A percentile compares a stretch with the other conserved stretches of the same genome.
Conservation (phyloP, 2,797 vertebrate genomes). For the Amniataba percoides region DNA sequence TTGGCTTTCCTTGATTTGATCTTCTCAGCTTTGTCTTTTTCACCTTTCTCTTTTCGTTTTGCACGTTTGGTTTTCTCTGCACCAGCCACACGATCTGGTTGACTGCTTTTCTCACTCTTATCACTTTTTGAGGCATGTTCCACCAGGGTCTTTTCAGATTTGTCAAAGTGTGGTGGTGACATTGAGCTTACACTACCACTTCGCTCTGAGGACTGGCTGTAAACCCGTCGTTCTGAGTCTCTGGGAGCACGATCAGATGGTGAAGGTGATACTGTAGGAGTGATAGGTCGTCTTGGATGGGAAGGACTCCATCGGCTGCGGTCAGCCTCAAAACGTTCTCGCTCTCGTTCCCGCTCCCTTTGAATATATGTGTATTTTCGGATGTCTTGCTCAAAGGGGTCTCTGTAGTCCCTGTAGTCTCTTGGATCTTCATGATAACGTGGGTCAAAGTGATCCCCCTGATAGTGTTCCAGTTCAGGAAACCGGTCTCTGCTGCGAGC, state of each 20-base stretch:
- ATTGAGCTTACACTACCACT: slow-evolving; percentile 97
- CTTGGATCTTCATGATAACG: slow-evolving; percentile 96
- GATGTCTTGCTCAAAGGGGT: slow-evolving; percentile 98
- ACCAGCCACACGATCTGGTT: slow-evolving; percentile 84
- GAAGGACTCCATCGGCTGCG: slow-evolving; percentile 95
- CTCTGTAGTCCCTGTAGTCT: slow-evolving; percentile 95
- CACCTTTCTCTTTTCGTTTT: slow-evolving; percentile 92
- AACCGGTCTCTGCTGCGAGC: slow-evolving; percentile 95
- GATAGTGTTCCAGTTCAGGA: slow-evolving; percentile 95
- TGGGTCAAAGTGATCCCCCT: slow-evolving; percentile 96
- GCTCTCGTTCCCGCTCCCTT: slow-evolving; percentile 93
- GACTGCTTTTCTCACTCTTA: slow-evolving; percentile 89
- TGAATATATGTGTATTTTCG: slow-evolving; percentile 97
- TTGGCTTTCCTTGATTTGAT: slow-evolving; percentile 92
- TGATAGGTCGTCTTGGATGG: slow-evolving; percentile 91
- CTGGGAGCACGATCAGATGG: slow-evolving; percentile 93
- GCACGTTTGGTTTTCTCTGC: slow-evolving; percentile 92
- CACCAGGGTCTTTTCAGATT: slow-evolving; percentile 89
- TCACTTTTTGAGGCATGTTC: slow-evolving; percentile 92
- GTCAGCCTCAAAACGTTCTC: slow-evolving; percentile 95
- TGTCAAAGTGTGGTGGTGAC: slow-evolving; percentile 95
- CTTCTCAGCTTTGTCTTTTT: slow-evolving; percentile 92
- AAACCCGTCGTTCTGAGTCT: slow-evolving; percentile 93
- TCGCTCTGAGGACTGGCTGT: slow-evolving; percentile 95
- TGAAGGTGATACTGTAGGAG: slow-evolving; percentile 91